Conservation (phyloP, 2,797 vertebrate species). For the Anabas testudineus region DNA sequence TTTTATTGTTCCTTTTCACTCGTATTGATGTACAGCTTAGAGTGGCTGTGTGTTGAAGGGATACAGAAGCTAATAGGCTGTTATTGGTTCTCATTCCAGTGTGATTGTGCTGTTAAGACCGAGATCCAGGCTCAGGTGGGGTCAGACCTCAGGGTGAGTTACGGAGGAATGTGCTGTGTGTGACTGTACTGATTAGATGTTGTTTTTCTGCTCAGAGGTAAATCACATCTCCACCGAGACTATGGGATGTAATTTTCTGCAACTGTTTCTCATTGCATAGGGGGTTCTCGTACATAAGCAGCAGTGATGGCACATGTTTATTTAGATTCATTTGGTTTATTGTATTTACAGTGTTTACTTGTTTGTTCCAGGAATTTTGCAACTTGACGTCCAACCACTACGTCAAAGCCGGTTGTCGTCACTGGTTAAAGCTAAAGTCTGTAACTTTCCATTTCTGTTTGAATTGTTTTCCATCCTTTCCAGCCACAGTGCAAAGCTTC, state of each 20-base stretch:
- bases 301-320: constrained; percentile 37
- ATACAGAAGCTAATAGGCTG: constrained; percentile 64
- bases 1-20: constrained; percentile 85
- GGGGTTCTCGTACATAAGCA: neutral
- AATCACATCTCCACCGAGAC: constrained; percentile 49
- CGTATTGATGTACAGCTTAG: constrained; percentile 69
- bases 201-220: constrained; percentile 59
- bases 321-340: constrained; percentile 32
- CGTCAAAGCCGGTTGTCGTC: neutral
- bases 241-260: constrained; percentile 44
- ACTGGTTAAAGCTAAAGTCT: constrained; percentile 20
- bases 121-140: constrained; percentile 77
- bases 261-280: constrained; percentile 24
- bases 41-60: constrained; percentile 38
- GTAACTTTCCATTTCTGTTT: constrained; percentile 40
- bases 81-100: constrained; percentile 84
- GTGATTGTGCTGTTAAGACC: constrained; percentile 77
- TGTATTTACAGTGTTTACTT: constrained; percentile 48
- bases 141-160: constrained; percentile 78
- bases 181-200: constrained; percentile 65
- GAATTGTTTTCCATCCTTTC: constrained; percentile 3
- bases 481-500: constrained; percentile 17
- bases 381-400: constrained; percentile 14
- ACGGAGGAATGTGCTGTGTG: constrained; percentile 67
- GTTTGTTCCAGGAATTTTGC: constrained; percentile 37